A percentile compares a stretch with the other conserved stretches of the same genome.
phyloP scores from a whole-genome alignment of 2,888 invertebrate species.

The Congeria kusceri region DNA sequence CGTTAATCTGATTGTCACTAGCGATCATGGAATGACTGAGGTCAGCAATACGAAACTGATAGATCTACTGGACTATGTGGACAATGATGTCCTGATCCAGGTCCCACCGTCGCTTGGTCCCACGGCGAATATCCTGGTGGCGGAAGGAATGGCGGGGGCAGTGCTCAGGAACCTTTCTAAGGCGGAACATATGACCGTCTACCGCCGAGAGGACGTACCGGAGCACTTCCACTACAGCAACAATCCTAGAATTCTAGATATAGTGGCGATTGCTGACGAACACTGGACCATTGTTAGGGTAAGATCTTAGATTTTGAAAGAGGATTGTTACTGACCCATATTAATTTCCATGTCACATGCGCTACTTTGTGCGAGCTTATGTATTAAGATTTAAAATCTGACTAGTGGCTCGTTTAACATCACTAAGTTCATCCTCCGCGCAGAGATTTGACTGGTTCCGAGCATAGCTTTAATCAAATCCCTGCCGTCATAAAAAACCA shows the following conservation, averaged over 20 bases:
- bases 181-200: constrained; percentile 85
- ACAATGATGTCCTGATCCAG: constrained; percentile 52
- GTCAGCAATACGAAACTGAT: constrained; percentile 65
- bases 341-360: no score
- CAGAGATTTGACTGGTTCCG: no score
- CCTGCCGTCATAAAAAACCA: no score
- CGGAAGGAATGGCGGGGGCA: constrained; percentile 48
- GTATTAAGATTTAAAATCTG: no score
- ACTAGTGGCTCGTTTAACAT: no score
- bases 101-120: constrained; percentile 59
- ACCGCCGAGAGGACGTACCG: constrained; percentile 88
- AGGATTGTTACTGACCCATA: no score
- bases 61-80: constrained; percentile 56
- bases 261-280: constrained; percentile 88
- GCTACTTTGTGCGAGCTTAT: no score
- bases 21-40: constrained; percentile 82
- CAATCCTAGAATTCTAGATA: constrained; percentile 88
- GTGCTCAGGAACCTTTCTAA: constrained; percentile 66
- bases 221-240: constrained; percentile 88
- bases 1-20: constrained; percentile 78
- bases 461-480: no score
- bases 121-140: constrained; percentile 63
- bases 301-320: no score
- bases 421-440: no score
- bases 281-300: constrained; percentile 86